Percentiles rank a stretch among this genome's conserved stretches.
Conservation (phyloP, 1,140 invertebrate species). For the Sycophila sp. region DNA sequence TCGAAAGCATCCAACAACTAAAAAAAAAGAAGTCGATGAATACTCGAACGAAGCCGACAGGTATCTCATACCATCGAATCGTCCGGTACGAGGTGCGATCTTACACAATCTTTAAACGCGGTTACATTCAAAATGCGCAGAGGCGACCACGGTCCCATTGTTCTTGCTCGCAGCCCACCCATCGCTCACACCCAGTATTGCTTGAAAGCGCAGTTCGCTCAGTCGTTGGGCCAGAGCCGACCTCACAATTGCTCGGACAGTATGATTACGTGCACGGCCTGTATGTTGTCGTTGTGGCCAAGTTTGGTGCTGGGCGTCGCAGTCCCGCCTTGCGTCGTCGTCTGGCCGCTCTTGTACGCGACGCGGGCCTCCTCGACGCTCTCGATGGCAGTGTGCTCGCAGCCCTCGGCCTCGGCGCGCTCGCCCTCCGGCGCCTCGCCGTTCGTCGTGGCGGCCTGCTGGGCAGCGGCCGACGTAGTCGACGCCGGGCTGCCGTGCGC, state of each 20-base stretch:
- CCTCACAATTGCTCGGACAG: conserved; percentile 64
- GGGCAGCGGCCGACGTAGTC: background rate
- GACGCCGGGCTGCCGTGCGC: conserved; percentile 42
- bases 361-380: conserved; percentile 52
- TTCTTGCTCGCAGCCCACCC: background rate
- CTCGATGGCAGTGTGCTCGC: conserved; percentile 57
- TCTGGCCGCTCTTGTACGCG: conserved; percentile 46
- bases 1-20: no score
- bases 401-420: conserved; percentile 62
- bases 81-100: no score
- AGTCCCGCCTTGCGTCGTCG: no score
- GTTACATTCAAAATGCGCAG: conserved; percentile 2
- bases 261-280: conserved; percentile 64
- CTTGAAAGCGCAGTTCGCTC: conserved; percentile 38
- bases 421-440: conserved; percentile 48
- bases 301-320: conserved; percentile 40
- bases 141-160: background rate
- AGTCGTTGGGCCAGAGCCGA: background rate
- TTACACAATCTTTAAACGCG: no score
- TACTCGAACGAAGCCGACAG: no score
- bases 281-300: conserved; percentile 60
- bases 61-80: no score
- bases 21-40: background rate
- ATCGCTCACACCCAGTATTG: conserved; percentile 32
- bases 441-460: background rate